Percentiles rank a stretch among this genome's conserved stretches.
Conservation (phyloP, 2,797 vertebrate species). For the Discoglossus pictus region DNA sequence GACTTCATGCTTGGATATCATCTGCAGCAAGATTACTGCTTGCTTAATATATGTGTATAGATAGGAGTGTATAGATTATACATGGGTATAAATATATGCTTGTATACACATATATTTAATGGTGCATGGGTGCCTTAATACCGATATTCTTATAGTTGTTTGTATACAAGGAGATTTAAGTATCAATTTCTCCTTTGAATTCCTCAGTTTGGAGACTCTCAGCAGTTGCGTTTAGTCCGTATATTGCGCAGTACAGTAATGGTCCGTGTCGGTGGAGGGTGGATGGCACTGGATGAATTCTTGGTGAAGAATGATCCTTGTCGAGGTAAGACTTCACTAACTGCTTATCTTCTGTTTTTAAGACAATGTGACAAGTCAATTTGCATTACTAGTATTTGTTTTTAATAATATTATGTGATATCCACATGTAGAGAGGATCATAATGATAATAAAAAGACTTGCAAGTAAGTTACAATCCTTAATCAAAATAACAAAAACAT, state of each 20-base stretch:
- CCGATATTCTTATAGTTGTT: not conserved
- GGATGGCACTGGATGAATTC: constrained; percentile 99
- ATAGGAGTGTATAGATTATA: not conserved
- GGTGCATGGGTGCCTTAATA: not conserved
- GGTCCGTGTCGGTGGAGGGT: constrained; percentile 96
- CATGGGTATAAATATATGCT: constrained; percentile 12
- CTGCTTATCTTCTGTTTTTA: not conserved
- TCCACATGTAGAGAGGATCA: no score
- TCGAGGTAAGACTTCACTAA: constrained; percentile 80
- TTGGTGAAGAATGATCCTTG: constrained; percentile 97
- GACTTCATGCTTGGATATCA: no score
- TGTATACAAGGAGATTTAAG: not conserved
- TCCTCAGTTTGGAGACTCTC: constrained; percentile 93
- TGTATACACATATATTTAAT: not conserved
- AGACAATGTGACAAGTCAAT: no score
- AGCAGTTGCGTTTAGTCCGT: constrained; percentile 96
- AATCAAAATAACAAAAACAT: no score
- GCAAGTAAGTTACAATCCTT: no score
- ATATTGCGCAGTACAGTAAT: constrained; percentile 97
- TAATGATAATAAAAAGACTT: no score
- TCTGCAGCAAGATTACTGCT: constrained; percentile 15
- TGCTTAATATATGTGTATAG: constrained; percentile 12
- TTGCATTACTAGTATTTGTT: no score
- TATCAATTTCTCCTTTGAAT: constrained; percentile 38
- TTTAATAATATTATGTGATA: no score